Conservation (phyloP, 2,113 vertebrate genomes). For the Dipodomys merriami region DNA sequence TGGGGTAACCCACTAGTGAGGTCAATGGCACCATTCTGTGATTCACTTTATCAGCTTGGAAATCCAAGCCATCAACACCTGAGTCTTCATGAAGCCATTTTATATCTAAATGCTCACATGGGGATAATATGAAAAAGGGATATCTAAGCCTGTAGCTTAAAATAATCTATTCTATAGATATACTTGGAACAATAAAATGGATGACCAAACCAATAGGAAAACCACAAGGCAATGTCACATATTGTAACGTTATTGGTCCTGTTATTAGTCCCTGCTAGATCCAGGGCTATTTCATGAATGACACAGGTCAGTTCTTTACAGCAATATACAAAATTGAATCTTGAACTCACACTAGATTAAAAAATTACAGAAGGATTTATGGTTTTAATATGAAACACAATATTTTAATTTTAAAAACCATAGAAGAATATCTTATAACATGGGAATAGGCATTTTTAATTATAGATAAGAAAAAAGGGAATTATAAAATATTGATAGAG, state of each 20-base stretch:
- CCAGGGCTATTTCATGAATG: slow-evolving; percentile 4
- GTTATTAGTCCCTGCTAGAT: neutral
- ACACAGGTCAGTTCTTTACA: neutral
- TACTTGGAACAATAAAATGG: slow-evolving; percentile 27
- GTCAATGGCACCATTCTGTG: neutral
- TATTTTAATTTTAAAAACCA: slow-evolving; percentile 27
- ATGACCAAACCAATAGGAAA: neutral
- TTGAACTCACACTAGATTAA: neutral
- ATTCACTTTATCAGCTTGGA: neutral
- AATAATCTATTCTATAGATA: neutral
- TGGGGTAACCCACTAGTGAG: too few species aligned
- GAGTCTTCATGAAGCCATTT: neutral
- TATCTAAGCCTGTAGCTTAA: neutral
- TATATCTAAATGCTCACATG: neutral
- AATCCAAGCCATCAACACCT: neutral
- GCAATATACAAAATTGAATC: slow-evolving; percentile 22
- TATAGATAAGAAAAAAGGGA: slow-evolving; percentile 8
- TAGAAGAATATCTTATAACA: neutral
- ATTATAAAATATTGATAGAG: slow-evolving; percentile 8
- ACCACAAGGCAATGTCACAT: neutral
- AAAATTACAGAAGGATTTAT: slow-evolving; percentile 55
- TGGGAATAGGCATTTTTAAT: slow-evolving; percentile 11
- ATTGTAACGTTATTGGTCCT: neutral
- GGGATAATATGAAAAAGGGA: neutral
- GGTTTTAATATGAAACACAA: slow-evolving; percentile 59